phyloP scores from a whole-genome alignment of 2,113 vertebrate species.

The Oreocharis arfaki region DNA sequence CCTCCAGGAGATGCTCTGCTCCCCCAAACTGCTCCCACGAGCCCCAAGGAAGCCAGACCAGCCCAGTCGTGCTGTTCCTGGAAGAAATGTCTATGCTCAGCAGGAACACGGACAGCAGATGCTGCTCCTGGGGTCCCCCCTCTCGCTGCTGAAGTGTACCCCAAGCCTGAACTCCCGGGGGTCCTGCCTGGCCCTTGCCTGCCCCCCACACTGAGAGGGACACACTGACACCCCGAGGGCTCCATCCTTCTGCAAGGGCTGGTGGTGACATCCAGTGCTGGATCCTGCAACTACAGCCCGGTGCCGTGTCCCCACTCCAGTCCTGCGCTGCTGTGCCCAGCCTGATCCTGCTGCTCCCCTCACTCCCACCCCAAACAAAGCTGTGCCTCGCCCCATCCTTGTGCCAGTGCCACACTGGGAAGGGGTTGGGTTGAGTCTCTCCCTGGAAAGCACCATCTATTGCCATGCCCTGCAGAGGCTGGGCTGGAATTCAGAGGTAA shows the following conservation, averaged over 20 bases:
- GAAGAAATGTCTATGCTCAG: accelerated
- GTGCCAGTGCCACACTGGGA: too few relatives aligned
- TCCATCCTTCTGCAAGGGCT: not conserved
- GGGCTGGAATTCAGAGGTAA: accelerated
- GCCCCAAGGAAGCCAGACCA: accelerated
- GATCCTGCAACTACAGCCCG: not conserved
- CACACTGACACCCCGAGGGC: not conserved
- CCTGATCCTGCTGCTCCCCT: accelerated
- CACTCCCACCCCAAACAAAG: not conserved
- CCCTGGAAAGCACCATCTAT: not conserved
- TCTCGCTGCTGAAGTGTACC: not conserved
- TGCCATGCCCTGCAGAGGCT: accelerated
- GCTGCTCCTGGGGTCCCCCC: accelerated
- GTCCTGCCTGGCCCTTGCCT: not conserved
- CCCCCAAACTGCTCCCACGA: accelerated
- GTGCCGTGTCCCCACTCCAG: not conserved
- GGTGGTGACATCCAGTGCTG: not conserved
- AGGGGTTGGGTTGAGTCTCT: accelerated
- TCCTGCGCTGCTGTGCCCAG: accelerated
- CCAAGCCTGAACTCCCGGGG: not conserved
- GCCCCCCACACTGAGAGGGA: not conserved
- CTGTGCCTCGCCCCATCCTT: accelerated
- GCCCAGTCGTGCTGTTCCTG: accelerated
- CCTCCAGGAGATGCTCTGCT: not conserved
- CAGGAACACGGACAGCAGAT: not conserved